phyloP scores from a whole-genome alignment of 2,113 vertebrate genomes.

The Triplophysa dalaica region DNA sequence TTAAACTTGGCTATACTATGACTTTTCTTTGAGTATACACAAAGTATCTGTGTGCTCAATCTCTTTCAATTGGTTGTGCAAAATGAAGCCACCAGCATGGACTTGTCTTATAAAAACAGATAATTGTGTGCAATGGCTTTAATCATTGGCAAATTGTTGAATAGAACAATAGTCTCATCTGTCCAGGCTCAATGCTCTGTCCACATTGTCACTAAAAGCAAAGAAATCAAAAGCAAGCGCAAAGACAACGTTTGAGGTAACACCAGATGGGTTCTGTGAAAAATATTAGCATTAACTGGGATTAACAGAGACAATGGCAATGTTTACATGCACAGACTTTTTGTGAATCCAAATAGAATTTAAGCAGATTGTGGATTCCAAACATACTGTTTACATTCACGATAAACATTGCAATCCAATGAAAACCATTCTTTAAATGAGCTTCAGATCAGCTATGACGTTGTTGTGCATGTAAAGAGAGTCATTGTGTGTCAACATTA shows the following conservation, averaged over 20 bases:
- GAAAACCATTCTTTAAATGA: not conserved
- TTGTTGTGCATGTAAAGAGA: not conserved
- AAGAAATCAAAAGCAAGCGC: slow-evolving; percentile 14
- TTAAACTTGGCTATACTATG: not conserved
- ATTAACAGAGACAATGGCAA: not conserved
- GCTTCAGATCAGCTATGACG: not conserved
- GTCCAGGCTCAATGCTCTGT: slow-evolving; percentile 32
- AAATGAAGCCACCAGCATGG: slow-evolving; percentile 56
- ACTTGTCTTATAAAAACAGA: slow-evolving; percentile 37
- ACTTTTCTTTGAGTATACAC: not conserved
- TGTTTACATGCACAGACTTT: slow-evolving; percentile 16
- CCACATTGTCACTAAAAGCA: slow-evolving; percentile 26
- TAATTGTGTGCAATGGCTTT: slow-evolving; percentile 70
- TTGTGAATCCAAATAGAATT: not conserved
- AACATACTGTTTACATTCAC: slow-evolving; percentile 2
- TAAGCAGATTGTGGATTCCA: not conserved
- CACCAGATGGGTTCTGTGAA: slow-evolving; percentile 15
- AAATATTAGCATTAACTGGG: slow-evolving; percentile 18
- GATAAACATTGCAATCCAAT: not conserved
- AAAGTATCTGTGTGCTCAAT: not conserved
- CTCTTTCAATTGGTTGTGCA: slow-evolving; percentile 65
- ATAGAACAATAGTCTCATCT: slow-evolving; percentile 62
- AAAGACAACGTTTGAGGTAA: not conserved
- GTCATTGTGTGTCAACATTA: too few relatives aligned
- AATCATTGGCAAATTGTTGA: slow-evolving; percentile 66